Percentiles rank a stretch among this genome's conserved stretches.
Evolutionary conservation across 2,888 invertebrate species (phyloP).

Genomic region (Euproctis similis): DNA sequence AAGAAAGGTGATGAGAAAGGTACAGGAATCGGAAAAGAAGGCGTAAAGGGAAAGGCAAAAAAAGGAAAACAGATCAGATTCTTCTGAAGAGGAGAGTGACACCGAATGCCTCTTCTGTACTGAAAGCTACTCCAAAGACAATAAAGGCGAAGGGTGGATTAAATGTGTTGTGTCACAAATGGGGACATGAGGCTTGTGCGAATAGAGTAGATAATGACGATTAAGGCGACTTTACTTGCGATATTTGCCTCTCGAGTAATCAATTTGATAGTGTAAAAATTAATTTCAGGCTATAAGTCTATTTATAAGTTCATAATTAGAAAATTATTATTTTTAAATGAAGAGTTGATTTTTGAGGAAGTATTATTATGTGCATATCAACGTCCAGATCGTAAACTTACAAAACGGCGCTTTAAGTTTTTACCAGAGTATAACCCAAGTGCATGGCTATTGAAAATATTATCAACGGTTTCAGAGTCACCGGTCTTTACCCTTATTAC

Average conservation of each 20-base stretch:
- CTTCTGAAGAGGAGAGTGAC: conserved; percentile 4
- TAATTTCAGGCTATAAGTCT: not conserved
- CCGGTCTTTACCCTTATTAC: no score
- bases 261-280: not conserved
- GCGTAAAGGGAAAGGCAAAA: conserved; percentile 6
- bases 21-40: not conserved
- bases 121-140: conserved; percentile 7
- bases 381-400: no score
- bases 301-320: not conserved
- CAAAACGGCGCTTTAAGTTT: no score
- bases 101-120: conserved; percentile 9
- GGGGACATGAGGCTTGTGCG: conserved; percentile 10
- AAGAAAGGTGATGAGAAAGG: conserved; percentile 2
- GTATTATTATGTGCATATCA: no score
- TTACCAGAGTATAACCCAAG: no score
- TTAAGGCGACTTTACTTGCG: conserved; percentile 2
- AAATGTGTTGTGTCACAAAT: conserved; percentile 5
- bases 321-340: not conserved
- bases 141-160: conserved; percentile 6
- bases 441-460: no score
- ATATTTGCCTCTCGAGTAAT: not conserved
- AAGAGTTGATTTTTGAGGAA: not conserved
- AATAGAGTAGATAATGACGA: conserved; percentile 8
- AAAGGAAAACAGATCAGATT: conserved; percentile 2
- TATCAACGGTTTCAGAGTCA: no score